A percentile compares a stretch with the other conserved stretches of the same genome.
Conservation (phyloP, 2,888 invertebrate genomes). For the Germaria angustata region DNA sequence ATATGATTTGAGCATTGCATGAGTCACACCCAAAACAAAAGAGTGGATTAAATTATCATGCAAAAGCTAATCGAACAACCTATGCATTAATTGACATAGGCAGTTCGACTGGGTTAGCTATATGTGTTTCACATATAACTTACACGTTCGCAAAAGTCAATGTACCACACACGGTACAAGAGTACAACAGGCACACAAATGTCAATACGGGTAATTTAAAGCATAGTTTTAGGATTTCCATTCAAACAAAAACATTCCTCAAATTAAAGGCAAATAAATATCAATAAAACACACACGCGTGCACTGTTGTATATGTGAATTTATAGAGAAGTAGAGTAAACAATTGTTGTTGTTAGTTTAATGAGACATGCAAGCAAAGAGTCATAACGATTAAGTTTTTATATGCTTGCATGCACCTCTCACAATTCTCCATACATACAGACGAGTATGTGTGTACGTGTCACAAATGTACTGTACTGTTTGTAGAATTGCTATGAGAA, state of each 20-base stretch:
- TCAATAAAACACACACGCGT: slow-evolving; percentile 21
- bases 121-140: too few relatives aligned
- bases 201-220: background rate
- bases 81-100: too few relatives aligned
- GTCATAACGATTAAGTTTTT: background rate
- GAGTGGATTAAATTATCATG: too few relatives aligned
- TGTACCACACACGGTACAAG: background rate
- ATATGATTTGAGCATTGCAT: too few relatives aligned
- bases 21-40: too few relatives aligned
- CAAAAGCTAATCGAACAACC: too few relatives aligned
- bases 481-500: background rate
- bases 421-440: background rate
- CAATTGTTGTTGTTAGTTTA: slow-evolving; percentile 11
- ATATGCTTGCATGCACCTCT: background rate
- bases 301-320: background rate
- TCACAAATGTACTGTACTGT: background rate
- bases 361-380: slow-evolving; percentile 13
- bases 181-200: background rate
- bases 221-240: slow-evolving; percentile 32
- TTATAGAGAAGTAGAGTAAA: background rate
- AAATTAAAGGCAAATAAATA: slow-evolving; percentile 2
- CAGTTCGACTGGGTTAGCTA: too few relatives aligned
- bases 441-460: background rate
- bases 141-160: background rate
- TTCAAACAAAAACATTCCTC: background rate